Conservation (phyloP, 2,888 invertebrate species). For the Tineola bisselliella region DNA sequence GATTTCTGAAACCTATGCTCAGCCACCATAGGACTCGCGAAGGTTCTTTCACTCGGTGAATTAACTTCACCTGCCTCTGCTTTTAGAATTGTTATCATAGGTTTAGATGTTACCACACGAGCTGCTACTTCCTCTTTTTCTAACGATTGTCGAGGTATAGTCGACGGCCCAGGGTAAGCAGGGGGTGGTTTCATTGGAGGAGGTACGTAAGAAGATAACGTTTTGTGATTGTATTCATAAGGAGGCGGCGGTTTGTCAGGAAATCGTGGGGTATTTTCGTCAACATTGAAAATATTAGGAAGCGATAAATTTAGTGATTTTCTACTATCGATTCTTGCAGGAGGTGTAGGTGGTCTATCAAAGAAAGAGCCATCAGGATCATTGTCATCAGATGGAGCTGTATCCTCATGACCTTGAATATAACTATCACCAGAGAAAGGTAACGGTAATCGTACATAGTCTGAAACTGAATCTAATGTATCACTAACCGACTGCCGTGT, state of each 20-base stretch:
- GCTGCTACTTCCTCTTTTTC: slow-evolving; percentile 77
- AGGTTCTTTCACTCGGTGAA: slow-evolving; percentile 67
- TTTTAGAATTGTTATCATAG: slow-evolving; percentile 79
- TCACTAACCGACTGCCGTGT: slow-evolving; percentile 80
- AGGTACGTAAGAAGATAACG: slow-evolving; percentile 42
- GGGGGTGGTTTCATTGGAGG: slow-evolving; percentile 70
- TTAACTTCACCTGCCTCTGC: slow-evolving; percentile 78
- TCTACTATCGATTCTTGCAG: slow-evolving; percentile 74
- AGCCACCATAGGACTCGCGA: slow-evolving; percentile 59
- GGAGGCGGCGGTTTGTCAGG: slow-evolving; percentile 73
- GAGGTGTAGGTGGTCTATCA: slow-evolving; percentile 73
- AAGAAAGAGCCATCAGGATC: slow-evolving; percentile 59
- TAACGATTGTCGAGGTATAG: slow-evolving; percentile 28
- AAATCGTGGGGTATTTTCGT: slow-evolving; percentile 28
- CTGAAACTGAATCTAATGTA: slow-evolving; percentile 88
- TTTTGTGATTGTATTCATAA: slow-evolving; percentile 72
- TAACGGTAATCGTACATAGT: slow-evolving; percentile 83
- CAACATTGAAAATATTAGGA: slow-evolving; percentile 55
- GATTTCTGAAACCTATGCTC: slow-evolving; percentile 61
- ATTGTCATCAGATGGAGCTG: slow-evolving; percentile 68
- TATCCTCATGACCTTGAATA: slow-evolving; percentile 68
- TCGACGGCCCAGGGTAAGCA: slow-evolving; percentile 68
- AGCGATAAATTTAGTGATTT: slow-evolving; percentile 52
- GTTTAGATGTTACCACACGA: slow-evolving; percentile 79
- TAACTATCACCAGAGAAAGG: slow-evolving; percentile 68